Conservation (phyloP, 2,888 invertebrate genomes). For the Rotaria macrura region DNA sequence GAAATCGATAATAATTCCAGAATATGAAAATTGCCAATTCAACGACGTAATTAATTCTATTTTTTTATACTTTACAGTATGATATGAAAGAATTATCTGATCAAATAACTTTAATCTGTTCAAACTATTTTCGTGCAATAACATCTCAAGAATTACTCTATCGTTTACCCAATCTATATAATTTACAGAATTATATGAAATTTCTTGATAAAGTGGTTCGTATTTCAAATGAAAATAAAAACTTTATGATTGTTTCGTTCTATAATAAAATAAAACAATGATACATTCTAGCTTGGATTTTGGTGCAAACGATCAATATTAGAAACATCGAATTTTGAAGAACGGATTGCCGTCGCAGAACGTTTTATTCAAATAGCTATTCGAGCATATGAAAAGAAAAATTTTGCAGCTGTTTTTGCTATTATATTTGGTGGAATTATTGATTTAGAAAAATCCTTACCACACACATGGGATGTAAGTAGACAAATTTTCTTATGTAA, state of each 20-base stretch:
- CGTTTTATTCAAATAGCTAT: constrained; percentile 85
- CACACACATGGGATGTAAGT: constrained; percentile 12
- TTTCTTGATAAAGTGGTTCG: constrained; percentile 12
- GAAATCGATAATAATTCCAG: too few species aligned
- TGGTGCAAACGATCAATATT: constrained; percentile 94
- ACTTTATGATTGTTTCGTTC: too few species aligned
- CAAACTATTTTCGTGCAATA: constrained; percentile 8
- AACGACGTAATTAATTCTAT: neutral
- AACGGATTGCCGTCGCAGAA: constrained; percentile 76
- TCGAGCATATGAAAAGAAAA: constrained; percentile 85
- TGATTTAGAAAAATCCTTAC: neutral
- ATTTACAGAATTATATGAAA: constrained; percentile 14
- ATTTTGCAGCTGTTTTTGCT: constrained; percentile 57
- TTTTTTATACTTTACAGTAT: neutral
- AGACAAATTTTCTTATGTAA: neutral
- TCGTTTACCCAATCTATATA: neutral
- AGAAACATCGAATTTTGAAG: constrained; percentile 86
- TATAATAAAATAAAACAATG: neutral
- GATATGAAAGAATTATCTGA: neutral
- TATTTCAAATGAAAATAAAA: neutral
- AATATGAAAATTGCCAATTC: too few species aligned
- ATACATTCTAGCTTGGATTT: constrained; percentile 63
- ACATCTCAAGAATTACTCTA: neutral
- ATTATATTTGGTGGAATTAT: neutral
- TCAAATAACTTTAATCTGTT: constrained; percentile 1